These are phyloP conservation scores for Ericerus pela DNA, from an alignment of 1,140 invertebrate genomes.

Conservation along the genomic window DNA sequence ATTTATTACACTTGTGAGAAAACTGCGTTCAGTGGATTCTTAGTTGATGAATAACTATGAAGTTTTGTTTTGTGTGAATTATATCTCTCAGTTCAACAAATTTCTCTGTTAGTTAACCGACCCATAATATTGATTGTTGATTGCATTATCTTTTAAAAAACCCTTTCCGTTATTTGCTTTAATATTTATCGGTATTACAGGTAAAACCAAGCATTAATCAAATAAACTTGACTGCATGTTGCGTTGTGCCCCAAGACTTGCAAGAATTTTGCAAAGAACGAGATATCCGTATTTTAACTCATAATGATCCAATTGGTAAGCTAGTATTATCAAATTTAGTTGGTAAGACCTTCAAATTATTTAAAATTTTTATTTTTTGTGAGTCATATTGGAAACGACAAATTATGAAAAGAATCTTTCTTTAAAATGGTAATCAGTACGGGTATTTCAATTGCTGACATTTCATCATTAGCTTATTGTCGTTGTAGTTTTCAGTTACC, in stretches of 20 bases:
- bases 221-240: constrained; percentile 88
- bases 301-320: constrained; percentile 77
- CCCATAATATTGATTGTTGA: background rate
- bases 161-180: background rate
- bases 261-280: constrained; percentile 78
- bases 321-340: too few species aligned
- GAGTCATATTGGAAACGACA: too few species aligned
- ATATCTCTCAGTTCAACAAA: background rate
- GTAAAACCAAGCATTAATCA: constrained; percentile 83
- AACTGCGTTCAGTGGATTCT: background rate
- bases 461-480: too few species aligned
- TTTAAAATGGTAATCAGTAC: too few species aligned
- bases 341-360: background rate
- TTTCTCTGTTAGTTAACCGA: background rate
- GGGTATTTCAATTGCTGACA: too few species aligned
- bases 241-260: constrained; percentile 81
- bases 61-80: background rate
- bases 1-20: background rate
- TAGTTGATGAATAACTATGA: background rate
- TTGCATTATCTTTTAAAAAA: background rate
- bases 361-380: too few species aligned
- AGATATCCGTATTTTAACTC: constrained; percentile 84
- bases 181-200: constrained; percentile 30
- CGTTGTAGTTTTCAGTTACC: too few species aligned
- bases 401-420: too few species aligned